Evolutionary conservation across 2,797 vertebrate species (phyloP).

Genomic region (Zalophus californianus): DNA sequence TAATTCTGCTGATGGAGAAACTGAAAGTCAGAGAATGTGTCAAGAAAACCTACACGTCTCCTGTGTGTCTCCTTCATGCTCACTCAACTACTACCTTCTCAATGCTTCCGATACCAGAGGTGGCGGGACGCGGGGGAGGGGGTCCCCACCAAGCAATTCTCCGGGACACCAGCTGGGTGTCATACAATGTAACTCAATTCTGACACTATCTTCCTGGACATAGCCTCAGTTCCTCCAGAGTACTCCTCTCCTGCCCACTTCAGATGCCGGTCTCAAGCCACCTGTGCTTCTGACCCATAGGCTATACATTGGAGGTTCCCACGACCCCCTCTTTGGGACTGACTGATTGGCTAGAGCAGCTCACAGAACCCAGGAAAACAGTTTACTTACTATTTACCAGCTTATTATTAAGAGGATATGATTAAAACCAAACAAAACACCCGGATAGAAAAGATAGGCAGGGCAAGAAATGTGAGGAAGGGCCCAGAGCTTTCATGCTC

Average conservation of each 20-base stretch:
- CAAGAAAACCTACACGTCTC: neutral
- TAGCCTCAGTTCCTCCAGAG: neutral
- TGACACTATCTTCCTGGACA: neutral
- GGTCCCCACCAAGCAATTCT: neutral
- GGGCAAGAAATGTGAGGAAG: neutral
- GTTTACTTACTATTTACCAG: neutral
- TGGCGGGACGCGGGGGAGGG: too few species aligned
- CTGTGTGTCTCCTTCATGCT: neutral
- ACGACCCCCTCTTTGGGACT: neutral
- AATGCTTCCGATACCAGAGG: neutral
- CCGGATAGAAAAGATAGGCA: neutral
- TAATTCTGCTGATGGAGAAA: neutral
- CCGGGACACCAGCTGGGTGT: neutral
- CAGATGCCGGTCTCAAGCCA: neutral
- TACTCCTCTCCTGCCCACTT: neutral
- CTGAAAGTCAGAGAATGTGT: neutral
- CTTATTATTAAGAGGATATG: neutral
- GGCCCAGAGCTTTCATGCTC: neutral
- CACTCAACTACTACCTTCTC: neutral
- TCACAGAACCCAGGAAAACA: neutral
- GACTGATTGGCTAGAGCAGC: neutral
- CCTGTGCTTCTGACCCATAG: neutral
- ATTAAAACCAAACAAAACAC: neutral
- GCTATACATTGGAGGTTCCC: neutral
- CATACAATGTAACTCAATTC: neutral